Percentiles rank a stretch among this genome's conserved stretches.
Evolutionary conservation across 2,113 vertebrate genomes (phyloP).

Genomic region (Willisornis vidua): DNA sequence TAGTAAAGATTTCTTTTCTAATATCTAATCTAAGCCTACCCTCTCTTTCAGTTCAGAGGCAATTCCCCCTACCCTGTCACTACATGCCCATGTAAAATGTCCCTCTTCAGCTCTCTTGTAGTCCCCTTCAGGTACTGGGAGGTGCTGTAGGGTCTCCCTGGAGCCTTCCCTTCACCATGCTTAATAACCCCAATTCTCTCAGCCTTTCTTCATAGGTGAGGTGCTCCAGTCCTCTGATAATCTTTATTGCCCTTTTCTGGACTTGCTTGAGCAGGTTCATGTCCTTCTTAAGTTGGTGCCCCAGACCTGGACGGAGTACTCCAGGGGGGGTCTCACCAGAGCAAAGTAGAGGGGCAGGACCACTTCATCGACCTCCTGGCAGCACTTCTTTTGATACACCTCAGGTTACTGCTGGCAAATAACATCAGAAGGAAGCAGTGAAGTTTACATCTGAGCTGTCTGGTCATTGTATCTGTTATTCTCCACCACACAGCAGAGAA

Average conservation of each 20-base stretch:
- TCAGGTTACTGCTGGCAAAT: neutral
- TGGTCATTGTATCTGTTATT: neutral
- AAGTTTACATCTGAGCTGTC: neutral
- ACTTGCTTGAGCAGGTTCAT: neutral
- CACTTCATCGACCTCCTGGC: neutral
- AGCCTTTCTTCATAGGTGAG: neutral
- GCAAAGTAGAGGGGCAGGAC: neutral
- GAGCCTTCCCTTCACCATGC: neutral
- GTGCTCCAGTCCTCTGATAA: neutral
- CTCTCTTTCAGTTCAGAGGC: neutral
- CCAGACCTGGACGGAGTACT: neutral
- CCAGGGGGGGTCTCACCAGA: neutral
- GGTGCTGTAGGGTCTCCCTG: neutral
- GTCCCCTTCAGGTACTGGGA: neutral
- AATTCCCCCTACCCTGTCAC: too few species aligned
- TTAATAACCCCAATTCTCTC: neutral
- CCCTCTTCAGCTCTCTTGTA: neutral
- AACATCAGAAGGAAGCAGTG: neutral
- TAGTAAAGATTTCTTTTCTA: neutral
- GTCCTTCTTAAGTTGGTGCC: neutral
- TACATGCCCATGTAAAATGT: neutral
- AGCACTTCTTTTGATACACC: neutral
- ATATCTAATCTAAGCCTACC: neutral
- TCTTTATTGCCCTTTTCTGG: neutral
- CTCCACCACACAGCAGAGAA: neutral